A percentile compares a stretch with the other conserved stretches of the same genome.
Evolutionary conservation across 1,140 invertebrate genomes (phyloP).

Genomic region (Bombus sylvicola): DNA sequence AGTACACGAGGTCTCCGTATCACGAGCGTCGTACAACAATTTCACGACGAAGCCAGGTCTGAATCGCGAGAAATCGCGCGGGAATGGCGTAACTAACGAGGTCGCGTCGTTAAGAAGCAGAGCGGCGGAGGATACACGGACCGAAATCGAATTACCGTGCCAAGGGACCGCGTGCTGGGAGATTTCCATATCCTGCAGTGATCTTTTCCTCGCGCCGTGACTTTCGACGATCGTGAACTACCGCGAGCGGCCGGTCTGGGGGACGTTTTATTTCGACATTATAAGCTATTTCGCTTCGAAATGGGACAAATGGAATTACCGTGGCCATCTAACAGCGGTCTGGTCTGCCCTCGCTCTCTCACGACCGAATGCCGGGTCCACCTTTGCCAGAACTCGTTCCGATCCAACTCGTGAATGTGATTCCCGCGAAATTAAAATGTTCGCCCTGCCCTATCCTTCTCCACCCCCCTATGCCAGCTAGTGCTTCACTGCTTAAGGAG

Average conservation of each 20-base stretch:
- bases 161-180: slow-evolving; percentile 23
- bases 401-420: slow-evolving; percentile 63
- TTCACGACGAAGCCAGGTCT: not conserved
- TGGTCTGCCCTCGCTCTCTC: not conserved
- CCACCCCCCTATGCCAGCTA: not conserved
- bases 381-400: slow-evolving; percentile 46
- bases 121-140: slow-evolving; percentile 35
- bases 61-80: slow-evolving; percentile 1
- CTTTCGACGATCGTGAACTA: slow-evolving; percentile 51
- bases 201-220: slow-evolving; percentile 41
- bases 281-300: slow-evolving; percentile 78
- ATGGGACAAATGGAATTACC: slow-evolving; percentile 77
- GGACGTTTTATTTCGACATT: slow-evolving; percentile 73
- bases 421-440: slow-evolving; percentile 65
- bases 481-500: slow-evolving; percentile 24
- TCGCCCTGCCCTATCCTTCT: not conserved
- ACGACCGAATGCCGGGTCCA: not conserved
- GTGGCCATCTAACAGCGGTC: slow-evolving; percentile 32
- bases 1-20: not conserved
- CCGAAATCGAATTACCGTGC: slow-evolving; percentile 60
- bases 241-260: not conserved
- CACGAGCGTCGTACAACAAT: not conserved
- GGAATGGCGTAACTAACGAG: slow-evolving; percentile 17
- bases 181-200: slow-evolving; percentile 62
- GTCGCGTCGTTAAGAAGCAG: slow-evolving; percentile 35